Evolutionary conservation across 2,888 invertebrate species (phyloP).

Genomic region (Brenthis daphne): DNA sequence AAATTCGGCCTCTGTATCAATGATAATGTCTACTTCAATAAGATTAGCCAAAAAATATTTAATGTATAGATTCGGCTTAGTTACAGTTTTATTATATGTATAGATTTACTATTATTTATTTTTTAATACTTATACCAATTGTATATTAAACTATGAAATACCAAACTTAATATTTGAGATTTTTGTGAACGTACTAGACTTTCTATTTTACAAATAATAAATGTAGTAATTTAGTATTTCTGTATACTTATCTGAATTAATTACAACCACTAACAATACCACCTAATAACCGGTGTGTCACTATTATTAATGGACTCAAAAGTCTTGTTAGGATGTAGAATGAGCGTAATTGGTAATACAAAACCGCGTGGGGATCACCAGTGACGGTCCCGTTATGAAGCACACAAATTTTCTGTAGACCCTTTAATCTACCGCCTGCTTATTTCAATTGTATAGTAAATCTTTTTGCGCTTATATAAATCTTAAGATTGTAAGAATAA

Average conservation of each 20-base stretch:
- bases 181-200: neutral
- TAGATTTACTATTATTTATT: too few species aligned
- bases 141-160: too few species aligned
- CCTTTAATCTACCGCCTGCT: constrained; percentile 78
- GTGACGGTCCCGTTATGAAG: constrained; percentile 61
- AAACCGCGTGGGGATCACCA: constrained; percentile 67
- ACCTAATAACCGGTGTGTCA: constrained; percentile 37
- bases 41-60: too few species aligned
- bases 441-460: constrained; percentile 69
- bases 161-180: neutral
- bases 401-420: constrained; percentile 78
- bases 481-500: constrained; percentile 26
- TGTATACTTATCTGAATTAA: constrained; percentile 31
- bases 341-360: constrained; percentile 80
- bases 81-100: too few species aligned
- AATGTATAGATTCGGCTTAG: too few species aligned
- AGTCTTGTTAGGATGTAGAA: constrained; percentile 46
- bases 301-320: constrained; percentile 40
- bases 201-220: neutral
- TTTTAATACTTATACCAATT: too few species aligned
- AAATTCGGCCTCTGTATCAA: too few species aligned
- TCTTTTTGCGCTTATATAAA: constrained; percentile 11
- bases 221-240: neutral
- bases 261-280: constrained; percentile 35
- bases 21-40: too few species aligned